A percentile compares a stretch with the other conserved stretches of the same genome.
Conservation (phyloP, 2,888 invertebrate genomes). For the Luperina testacea region DNA sequence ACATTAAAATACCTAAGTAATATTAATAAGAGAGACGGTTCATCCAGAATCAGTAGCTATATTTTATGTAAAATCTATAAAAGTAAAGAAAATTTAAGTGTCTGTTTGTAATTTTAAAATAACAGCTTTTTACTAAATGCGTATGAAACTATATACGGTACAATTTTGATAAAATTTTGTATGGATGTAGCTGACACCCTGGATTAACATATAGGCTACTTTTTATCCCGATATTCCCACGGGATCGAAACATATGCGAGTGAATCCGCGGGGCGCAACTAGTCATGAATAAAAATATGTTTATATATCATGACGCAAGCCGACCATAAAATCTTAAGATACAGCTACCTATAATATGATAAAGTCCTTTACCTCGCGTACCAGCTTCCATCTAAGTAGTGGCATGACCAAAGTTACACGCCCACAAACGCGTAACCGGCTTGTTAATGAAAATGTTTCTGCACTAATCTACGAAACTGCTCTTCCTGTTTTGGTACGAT, state of each 20-base stretch:
- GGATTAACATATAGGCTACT: too few species aligned
- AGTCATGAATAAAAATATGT: not conserved
- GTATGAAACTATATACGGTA: too few species aligned
- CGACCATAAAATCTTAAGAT: not conserved
- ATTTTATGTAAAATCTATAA: too few species aligned
- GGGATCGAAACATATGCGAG: too few species aligned
- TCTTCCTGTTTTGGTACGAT: not conserved
- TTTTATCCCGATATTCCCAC: too few species aligned
- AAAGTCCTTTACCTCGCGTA: constrained; percentile 2
- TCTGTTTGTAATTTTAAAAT: too few species aligned
- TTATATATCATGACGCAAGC: too few species aligned
- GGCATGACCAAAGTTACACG: constrained; percentile 18
- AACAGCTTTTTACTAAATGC: too few species aligned
- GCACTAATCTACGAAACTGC: not conserved
- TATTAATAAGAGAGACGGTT: not conserved
- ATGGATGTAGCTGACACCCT: too few species aligned
- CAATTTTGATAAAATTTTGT: too few species aligned
- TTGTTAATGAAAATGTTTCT: not conserved
- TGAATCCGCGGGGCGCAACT: too few species aligned
- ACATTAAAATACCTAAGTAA: constrained; percentile 7
- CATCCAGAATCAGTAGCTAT: not conserved
- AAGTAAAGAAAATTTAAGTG: too few species aligned
- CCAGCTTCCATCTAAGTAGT: constrained; percentile 19
- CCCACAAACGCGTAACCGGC: not conserved
- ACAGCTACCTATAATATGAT: not conserved